Conservation (phyloP, 2,797 vertebrate species). For the Botia kubotai region DNA sequence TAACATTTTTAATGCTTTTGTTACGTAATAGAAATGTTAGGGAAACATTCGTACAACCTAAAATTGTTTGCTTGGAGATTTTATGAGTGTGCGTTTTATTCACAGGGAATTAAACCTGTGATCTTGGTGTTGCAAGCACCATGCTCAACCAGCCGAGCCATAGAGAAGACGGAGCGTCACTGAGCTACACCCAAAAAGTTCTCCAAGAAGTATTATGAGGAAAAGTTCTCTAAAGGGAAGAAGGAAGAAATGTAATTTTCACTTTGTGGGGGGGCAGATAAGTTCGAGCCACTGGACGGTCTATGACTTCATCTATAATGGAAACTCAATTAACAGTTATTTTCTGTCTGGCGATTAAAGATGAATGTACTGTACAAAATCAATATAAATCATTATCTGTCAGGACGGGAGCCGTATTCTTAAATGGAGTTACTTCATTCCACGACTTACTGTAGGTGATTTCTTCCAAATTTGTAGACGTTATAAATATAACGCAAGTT, state of each 20-base stretch:
- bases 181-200: neutral
- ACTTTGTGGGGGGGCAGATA: slow-evolving; percentile 38
- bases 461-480: neutral
- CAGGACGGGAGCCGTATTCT: slow-evolving; percentile 4
- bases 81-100: too few relatives aligned
- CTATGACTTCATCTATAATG: slow-evolving; percentile 24
- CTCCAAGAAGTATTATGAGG: neutral
- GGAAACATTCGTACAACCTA: too few relatives aligned
- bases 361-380: slow-evolving; percentile 39
- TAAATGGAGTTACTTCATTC: slow-evolving; percentile 1
- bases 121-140: too few relatives aligned
- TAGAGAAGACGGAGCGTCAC: neutral
- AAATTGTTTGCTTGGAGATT: too few relatives aligned
- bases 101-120: too few relatives aligned
- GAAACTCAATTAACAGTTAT: slow-evolving; percentile 50
- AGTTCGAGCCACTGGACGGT: slow-evolving; percentile 47
- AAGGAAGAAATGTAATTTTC: slow-evolving; percentile 52
- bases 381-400: slow-evolving; percentile 42
- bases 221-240: neutral
- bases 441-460: neutral
- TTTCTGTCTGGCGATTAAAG: slow-evolving; percentile 53
- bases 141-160: too few relatives aligned
- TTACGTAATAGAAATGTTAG: too few relatives aligned
- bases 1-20: too few relatives aligned
- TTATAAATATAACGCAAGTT: too few relatives aligned